These are phyloP conservation scores for Junonia oenone DNA, from an alignment of 2,888 invertebrate genomes.

Conservation along the genomic window DNA sequence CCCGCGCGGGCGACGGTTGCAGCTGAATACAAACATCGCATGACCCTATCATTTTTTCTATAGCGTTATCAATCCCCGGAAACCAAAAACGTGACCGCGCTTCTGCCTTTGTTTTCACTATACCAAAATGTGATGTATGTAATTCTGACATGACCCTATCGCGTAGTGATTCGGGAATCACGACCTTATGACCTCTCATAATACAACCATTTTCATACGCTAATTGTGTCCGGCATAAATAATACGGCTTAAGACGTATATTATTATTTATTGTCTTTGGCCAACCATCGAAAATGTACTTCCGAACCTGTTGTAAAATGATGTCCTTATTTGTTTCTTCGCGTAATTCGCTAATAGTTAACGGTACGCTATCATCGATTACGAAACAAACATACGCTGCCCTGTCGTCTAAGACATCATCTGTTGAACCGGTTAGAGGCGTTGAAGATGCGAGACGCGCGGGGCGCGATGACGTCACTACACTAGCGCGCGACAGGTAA, in stretches of 20 bases:
- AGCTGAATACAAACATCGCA: constrained; percentile 24
- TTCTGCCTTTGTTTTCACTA: constrained; percentile 28
- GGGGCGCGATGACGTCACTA: too few relatives aligned
- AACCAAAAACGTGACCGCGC: constrained; percentile 31
- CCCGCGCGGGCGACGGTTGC: constrained; percentile 18
- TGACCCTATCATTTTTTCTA: constrained; percentile 19
- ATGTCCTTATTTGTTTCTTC: background rate
- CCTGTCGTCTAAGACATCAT: background rate
- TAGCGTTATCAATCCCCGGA: constrained; percentile 24
- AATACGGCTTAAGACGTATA: too few relatives aligned
- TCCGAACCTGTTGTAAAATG: background rate
- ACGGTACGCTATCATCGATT: background rate
- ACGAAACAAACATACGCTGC: background rate
- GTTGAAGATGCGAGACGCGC: background rate
- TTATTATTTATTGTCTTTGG: too few relatives aligned
- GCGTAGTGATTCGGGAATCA: background rate
- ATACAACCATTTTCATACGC: too few relatives aligned
- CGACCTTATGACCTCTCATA: background rate
- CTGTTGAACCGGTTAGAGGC: background rate
- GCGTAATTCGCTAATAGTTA: background rate
- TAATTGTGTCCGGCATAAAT: too few relatives aligned
- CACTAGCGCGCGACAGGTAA: too few relatives aligned
- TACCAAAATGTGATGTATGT: constrained; percentile 8
- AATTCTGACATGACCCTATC: background rate
- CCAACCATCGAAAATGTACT: background rate